Evolutionary conservation across 2,113 vertebrate species (phyloP).

Genomic region (Loxodonta africana): DNA sequence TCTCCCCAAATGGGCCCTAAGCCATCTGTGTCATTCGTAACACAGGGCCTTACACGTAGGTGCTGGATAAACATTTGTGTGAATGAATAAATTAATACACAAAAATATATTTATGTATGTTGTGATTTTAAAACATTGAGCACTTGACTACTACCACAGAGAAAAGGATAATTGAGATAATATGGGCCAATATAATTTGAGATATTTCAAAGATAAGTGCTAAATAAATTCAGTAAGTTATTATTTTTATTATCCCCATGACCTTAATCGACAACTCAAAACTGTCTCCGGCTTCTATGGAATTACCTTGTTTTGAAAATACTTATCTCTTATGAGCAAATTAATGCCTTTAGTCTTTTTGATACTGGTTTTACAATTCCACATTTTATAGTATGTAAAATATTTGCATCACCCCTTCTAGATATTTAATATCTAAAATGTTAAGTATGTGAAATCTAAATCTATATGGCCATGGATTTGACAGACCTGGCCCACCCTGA

Average conservation of each 20-base stretch:
- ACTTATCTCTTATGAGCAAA: not conserved
- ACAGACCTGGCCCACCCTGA: not conserved
- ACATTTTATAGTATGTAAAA: not conserved
- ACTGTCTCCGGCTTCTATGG: not conserved
- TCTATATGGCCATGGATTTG: not conserved
- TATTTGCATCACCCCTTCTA: not conserved
- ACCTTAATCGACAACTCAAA: not conserved
- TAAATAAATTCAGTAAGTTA: not conserved
- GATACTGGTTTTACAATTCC: not conserved
- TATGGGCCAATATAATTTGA: not conserved
- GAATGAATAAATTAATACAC: not conserved
- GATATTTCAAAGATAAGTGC: not conserved
- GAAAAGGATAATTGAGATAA: not conserved
- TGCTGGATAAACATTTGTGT: not conserved
- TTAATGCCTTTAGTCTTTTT: not conserved
- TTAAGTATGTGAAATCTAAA: not conserved
- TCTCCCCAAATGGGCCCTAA: not conserved
- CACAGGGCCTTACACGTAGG: not conserved
- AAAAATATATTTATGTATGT: not conserved
- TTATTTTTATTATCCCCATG: slow-evolving; percentile 1
- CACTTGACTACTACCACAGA: not conserved
- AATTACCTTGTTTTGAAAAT: slow-evolving; percentile 9
- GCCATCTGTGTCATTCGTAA: slow-evolving; percentile 16
- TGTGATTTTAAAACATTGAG: not conserved
- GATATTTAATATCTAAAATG: slow-evolving; percentile 57